Conservation (phyloP, 2,797 vertebrate species). For the Acanthurus leucopareius region DNA sequence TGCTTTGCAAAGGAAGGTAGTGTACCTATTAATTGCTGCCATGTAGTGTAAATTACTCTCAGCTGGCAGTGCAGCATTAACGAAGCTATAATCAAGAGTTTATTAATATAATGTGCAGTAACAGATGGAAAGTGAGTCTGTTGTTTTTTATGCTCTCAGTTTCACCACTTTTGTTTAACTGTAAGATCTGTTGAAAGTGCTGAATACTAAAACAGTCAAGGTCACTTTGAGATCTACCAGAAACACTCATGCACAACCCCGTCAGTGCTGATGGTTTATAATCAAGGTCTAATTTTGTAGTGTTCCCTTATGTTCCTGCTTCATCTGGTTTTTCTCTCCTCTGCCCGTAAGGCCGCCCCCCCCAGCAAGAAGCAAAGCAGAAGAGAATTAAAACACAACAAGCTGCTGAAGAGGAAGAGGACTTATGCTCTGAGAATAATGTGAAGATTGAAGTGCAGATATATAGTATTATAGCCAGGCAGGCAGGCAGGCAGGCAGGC, state of each 20-base stretch:
- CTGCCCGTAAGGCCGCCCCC: neutral
- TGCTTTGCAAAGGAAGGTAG: neutral
- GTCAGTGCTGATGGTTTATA: conserved; percentile 3
- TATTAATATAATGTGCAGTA: neutral
- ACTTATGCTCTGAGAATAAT: conserved; percentile 10
- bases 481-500: neutral
- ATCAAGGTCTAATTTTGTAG: conserved; percentile 39
- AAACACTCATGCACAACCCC: neutral
- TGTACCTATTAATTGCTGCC: neutral
- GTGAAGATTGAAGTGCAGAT: conserved; percentile 21
- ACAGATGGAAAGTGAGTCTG: neutral
- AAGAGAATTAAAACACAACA: neutral
- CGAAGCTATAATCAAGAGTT: neutral
- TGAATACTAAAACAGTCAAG: conserved; percentile 19
- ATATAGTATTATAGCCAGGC: conserved; percentile 29
- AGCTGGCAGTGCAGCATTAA: neutral
- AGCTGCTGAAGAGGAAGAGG: conserved; percentile 16
- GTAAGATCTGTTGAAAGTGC: conserved; percentile 6
- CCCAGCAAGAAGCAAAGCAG: neutral
- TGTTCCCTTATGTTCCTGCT: conserved; percentile 24
- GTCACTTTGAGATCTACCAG: conserved; percentile 4
- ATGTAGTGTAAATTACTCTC: neutral
- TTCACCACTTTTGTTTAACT: neutral
- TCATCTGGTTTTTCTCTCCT: conserved; percentile 17
- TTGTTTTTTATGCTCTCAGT: neutral